These are phyloP conservation scores for Okapia johnstoni DNA, from an alignment of 2,113 vertebrate species.

Conservation along the genomic window DNA sequence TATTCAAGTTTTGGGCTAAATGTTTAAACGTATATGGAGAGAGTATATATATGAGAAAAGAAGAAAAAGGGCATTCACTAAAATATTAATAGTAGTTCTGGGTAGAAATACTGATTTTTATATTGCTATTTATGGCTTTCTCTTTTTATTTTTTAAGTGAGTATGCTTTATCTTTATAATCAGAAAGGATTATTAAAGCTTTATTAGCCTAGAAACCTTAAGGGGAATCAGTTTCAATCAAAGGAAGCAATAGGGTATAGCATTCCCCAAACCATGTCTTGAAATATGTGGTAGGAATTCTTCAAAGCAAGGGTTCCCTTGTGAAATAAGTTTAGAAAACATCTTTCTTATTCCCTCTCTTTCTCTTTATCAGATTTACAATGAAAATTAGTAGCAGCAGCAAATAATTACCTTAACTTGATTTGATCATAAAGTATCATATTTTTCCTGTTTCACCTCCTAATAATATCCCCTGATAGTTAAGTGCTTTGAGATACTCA, in stretches of 20 bases:
- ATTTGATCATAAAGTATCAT: neutral
- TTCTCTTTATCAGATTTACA: neutral
- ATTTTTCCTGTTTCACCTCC: neutral
- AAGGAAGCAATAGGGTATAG: neutral
- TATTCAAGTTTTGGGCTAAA: neutral
- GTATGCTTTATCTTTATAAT: neutral
- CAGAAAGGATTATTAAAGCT: neutral
- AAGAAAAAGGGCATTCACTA: neutral
- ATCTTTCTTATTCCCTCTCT: neutral
- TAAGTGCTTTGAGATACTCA: neutral
- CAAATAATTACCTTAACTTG: neutral
- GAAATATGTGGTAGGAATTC: neutral
- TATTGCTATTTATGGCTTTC: neutral
- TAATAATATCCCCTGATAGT: neutral
- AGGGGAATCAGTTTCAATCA: conserved; percentile 5
- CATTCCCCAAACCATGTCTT: neutral
- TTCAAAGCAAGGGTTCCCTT: neutral
- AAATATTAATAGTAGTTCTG: neutral
- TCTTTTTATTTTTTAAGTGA: neutral
- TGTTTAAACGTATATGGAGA: neutral
- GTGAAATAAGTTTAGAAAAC: neutral
- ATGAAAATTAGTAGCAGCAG: neutral
- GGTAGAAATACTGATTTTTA: neutral
- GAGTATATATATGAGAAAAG: neutral
- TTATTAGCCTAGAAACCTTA: neutral